Base-by-base conservation (phyloP, 1,140 invertebrate genomes). In the Drosophila subobscura region DNA sequence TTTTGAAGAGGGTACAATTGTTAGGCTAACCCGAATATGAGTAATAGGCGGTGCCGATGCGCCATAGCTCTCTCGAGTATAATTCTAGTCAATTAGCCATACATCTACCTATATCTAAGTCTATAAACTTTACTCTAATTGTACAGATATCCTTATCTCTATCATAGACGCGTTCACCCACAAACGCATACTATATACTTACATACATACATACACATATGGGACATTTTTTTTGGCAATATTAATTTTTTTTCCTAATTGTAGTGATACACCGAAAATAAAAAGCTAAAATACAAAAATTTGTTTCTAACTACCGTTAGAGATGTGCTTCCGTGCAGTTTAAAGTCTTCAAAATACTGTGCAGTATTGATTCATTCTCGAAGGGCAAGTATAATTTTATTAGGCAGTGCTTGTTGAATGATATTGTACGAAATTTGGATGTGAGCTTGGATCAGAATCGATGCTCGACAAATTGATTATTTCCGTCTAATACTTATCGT, bases 41-140 rank as follows among this genome's bases (percentile, higher is more conserved):
- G 33, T 12, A 20, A 20, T 20, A 1, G 16, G 16, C 16, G 16
- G 0, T 20, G 16, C 16, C 16, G 16, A 8, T 33, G 29, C 29
- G 3, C 7, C 8, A 10, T 33, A 33, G 33, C 33, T 37, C 33
- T 37, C 33, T 37, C 7, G 23, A 46, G n/a, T 27, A 67, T 68
- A 68, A 68, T 59, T 64, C 70, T 73, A 73, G 71, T 73, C 70
- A 70, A 12, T 40, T 64, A 55, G 51, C 52, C 40, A 45, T 71
- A 70, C 67, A 50, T 44, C 4, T 22, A 46, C 10, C 16, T 10
- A 46, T 46, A 46, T 63, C 45, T 73, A 73, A 73, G 71, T 73
- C 60, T 47, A 37, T 65, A 63, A 60, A 37, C 57, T 46, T 37
- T 57, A 72, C 64, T 46, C 37, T 57, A 72, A 72, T 72, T 72